A percentile compares a stretch with the other conserved stretches of the same genome.
These are phyloP conservation scores for Gasteruption jaculator DNA, from an alignment of 2,888 invertebrate species.

Conservation along the genomic window DNA sequence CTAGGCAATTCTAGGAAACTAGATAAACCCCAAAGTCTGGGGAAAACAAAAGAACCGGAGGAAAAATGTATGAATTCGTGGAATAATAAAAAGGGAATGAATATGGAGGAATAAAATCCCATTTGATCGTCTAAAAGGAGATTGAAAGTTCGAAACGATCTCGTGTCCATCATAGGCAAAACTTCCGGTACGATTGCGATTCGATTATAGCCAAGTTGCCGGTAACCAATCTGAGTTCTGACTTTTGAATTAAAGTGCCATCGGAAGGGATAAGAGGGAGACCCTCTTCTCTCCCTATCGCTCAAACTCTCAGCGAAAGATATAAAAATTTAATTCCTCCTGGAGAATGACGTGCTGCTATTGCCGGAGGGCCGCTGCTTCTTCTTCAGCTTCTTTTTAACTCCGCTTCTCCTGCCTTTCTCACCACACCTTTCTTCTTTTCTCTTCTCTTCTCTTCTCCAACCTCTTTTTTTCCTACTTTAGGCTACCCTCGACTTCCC, in stretches of 20 bases:
- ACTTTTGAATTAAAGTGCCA: constrained; percentile 29
- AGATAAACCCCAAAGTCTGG: too few species aligned
- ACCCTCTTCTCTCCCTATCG: constrained; percentile 35
- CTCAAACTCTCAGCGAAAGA: constrained; percentile 49
- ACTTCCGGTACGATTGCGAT: too few species aligned
- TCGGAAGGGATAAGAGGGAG: constrained; percentile 20
- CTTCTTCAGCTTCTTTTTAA: constrained; percentile 34
- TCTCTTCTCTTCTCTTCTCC: constrained; percentile 26
- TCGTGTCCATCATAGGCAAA: too few species aligned
- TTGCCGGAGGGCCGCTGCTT: constrained; percentile 32
- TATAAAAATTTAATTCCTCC: constrained; percentile 52
- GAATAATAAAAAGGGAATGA: too few species aligned
- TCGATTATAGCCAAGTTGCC: too few species aligned
- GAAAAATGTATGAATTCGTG: too few species aligned
- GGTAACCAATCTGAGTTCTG: constrained; percentile 15
- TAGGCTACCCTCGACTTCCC: constrained; percentile 13
- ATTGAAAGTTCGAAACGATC: too few species aligned
- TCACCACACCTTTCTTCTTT: constrained; percentile 5
- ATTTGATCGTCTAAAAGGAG: too few species aligned
- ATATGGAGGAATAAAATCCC: too few species aligned
- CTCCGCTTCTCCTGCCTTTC: constrained; percentile 29
- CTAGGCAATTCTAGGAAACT: too few species aligned
- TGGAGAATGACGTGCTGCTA: constrained; percentile 41
- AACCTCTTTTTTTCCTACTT: constrained; percentile 24
- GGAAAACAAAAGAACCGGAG: too few species aligned